Base-by-base conservation (phyloP, 2,888 invertebrate genomes). In the Prenolepis imparis region DNA sequence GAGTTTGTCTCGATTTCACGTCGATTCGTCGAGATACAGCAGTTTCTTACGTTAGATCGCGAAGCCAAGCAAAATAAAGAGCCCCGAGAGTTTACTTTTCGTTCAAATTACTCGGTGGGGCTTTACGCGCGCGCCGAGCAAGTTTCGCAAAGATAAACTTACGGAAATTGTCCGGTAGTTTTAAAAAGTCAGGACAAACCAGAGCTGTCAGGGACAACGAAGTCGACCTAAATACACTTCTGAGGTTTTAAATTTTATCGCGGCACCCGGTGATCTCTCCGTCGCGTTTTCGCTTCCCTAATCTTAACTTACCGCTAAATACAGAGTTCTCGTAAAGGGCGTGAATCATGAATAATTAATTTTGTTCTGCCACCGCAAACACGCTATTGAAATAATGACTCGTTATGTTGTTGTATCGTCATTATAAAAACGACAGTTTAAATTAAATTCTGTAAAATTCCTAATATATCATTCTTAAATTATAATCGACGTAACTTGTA, bases 71-170 rank as follows among this genome's bases (percentile, higher is more conserved):
- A 78, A 82, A 87, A 86, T 86, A 86, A 84, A 78, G 84, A 77
- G 44, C 48, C 55, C 39, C 24, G 24, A n/a, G 63, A 83, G 86
- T 87, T 86, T 84, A 87, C 86, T 82, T 87, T 84, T 66, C 84
- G 77, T 81, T 87, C 77, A 59, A 87, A 87, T 84, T 66, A 67
- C 57, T 63, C 82, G 74, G 57, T 68, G 36, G 39, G 41, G 44
- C 66, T 52, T 55, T 67, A 15, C 44, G n/a, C 24, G 28, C 64
- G 41, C 28, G 57, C 32, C n/a, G 39, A 59, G 18, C 48, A 24
- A 59, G 67, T 80, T 67, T 72, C 41, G 75, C 74, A 28, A 82
- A 88, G 84, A 83, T 88, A 86, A 88, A 88, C 89, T 75, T 73
- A 61, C 83, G 66, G 83, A 67, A 86, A 88, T 87, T 88, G 87